A percentile compares a stretch with the other conserved stretches of the same genome.
phyloP scores from a whole-genome alignment of 2,113 vertebrate genomes.

The Anolis sagrei region DNA sequence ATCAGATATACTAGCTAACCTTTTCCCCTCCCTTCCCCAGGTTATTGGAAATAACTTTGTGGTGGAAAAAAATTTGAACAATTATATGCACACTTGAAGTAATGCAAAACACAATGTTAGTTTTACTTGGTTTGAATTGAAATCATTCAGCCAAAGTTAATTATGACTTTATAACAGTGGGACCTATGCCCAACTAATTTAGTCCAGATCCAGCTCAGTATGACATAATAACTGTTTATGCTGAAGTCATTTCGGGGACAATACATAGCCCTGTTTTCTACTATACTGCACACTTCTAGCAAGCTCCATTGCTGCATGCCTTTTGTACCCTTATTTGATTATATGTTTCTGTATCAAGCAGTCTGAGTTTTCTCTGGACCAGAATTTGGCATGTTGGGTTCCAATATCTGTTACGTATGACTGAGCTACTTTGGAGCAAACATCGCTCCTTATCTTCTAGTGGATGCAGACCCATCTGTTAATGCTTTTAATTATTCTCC shows the following conservation, averaged over 20 bases:
- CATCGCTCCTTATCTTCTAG: not conserved
- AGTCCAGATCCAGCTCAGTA: not conserved
- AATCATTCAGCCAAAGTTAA: not conserved
- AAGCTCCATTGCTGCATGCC: not conserved
- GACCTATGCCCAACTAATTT: not conserved
- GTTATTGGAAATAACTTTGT: no score
- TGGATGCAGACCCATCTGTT: no score
- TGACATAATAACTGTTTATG: not conserved
- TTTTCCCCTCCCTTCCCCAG: no score
- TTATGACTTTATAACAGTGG: not conserved
- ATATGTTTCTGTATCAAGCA: not conserved
- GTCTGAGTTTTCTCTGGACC: not conserved
- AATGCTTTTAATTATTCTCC: no score
- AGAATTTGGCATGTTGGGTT: not conserved
- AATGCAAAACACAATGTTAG: not conserved
- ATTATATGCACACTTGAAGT: not conserved
- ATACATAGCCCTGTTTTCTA: not conserved
- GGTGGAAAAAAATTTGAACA: not conserved
- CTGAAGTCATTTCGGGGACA: not conserved
- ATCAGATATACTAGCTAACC: not conserved
- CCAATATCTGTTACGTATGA: not conserved
- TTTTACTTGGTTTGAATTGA: not conserved
- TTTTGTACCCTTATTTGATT: not conserved
- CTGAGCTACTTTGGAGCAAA: not conserved
- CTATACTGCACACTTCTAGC: not conserved